Evolutionary conservation across 2,797 vertebrate species (phyloP), one percentile per base, ranked within the genome.

Genomic region (Aplochiton taeniatus): DNA sequence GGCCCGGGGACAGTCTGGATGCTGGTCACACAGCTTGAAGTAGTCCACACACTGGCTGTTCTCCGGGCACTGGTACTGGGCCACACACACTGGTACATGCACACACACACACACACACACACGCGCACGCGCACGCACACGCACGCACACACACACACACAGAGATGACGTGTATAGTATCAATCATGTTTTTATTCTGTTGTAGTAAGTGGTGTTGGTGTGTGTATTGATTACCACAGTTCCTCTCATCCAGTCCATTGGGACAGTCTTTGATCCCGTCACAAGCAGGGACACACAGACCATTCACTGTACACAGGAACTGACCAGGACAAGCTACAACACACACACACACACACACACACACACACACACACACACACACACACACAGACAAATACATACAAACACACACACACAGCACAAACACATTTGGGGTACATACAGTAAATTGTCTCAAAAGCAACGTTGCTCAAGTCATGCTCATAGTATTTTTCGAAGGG

Each of bases 251-350:
- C 42, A 96, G 87, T 45, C 93, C 95, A 0, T 93, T 95, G 72
- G 94, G 92, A 63, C 97, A 98, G 70, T 98, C 96, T 61, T 92
- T 92, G 79, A 98, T 92, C 0, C 97, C 96, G 0, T 98, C 96
- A 31, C 97, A 98, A 41, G 91, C 89, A 0, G 96, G 91, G 31
- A 98, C 96, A 0, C 97, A 98, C 52, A 95, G 83, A 11, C 96
- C 96, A 0, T 95, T 96, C 55, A 92, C 76, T 0, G 80, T 91
- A 82, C 96, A 98, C 59, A 97, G 89, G 73, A 95, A 95, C 83
- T 94, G 93, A 11, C 92, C 90, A 0, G 96, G 96, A 61, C 97
- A 98, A 18, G 97, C 96, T 98, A 65, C 2, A 47, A 60, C 58
- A 53, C 47, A 43, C 60, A 51, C 60, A 62, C 20, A 51, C 48